phyloP scores from a whole-genome alignment of 2,113 vertebrate species.

The Protobothrops mucrosquamatus region DNA sequence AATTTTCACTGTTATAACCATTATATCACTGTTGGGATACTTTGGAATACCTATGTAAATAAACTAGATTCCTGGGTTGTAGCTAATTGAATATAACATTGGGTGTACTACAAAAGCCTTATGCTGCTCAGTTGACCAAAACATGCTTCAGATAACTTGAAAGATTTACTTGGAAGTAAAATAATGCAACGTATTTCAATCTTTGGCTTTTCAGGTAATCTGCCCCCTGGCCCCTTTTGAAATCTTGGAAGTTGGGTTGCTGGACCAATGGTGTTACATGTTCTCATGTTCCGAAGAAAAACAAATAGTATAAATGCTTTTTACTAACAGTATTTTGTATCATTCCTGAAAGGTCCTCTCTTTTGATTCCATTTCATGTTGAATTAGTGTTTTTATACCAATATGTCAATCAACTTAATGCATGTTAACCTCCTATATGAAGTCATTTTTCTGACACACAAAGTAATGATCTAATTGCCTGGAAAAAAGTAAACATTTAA shows the following conservation, averaged over 20 bases:
- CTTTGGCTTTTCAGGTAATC: not conserved
- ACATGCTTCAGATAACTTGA: not conserved
- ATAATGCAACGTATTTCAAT: not conserved
- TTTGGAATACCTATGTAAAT: not conserved
- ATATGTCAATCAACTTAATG: conserved; percentile 48
- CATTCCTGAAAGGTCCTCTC: not conserved
- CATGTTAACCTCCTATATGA: conserved; percentile 57
- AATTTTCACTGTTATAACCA: conserved; percentile 24
- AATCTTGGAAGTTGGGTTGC: not conserved
- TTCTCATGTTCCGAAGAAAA: not conserved
- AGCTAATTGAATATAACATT: not conserved
- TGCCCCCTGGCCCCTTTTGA: not conserved
- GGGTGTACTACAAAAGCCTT: not conserved
- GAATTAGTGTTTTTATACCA: conserved; percentile 44
- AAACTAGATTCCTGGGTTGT: not conserved
- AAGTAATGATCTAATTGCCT: conserved; percentile 71
- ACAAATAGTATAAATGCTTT: not conserved
- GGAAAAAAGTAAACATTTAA: conserved; percentile 70
- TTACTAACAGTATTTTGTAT: not conserved
- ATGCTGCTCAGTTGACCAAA: not conserved
- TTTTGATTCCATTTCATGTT: conserved; percentile 33
- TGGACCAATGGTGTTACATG: not conserved
- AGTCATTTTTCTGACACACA: conserved; percentile 69
- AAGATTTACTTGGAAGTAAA: not conserved
- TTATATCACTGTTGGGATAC: not conserved